Evolutionary conservation across 2,888 invertebrate genomes (phyloP).

Genomic region (Caenorhabditis panamensis): DNA sequence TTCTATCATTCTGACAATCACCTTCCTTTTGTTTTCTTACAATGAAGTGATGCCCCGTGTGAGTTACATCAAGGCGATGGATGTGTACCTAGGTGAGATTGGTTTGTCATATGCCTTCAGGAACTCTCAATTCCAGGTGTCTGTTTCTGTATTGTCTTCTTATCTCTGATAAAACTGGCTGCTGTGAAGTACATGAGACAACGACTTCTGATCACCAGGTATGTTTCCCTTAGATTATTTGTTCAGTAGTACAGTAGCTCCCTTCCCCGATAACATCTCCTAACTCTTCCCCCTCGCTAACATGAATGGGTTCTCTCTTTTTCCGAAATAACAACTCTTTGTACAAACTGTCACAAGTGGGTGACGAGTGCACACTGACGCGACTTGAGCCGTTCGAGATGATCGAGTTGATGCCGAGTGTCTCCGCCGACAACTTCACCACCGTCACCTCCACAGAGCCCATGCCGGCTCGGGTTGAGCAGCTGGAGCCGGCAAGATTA

Average conservation of each 20-base stretch:
- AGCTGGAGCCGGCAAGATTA: neutral
- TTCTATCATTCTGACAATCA: conserved; percentile 80
- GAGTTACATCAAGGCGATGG: conserved; percentile 79
- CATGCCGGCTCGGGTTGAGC: neutral
- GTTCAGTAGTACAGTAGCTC: neutral
- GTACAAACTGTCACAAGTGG: conserved; percentile 54
- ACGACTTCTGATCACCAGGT: conserved; percentile 73
- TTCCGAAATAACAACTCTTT: conserved; percentile 49
- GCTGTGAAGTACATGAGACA: conserved; percentile 80
- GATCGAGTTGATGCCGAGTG: conserved; percentile 20
- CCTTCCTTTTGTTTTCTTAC: conserved; percentile 80
- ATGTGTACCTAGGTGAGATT: conserved; percentile 68
- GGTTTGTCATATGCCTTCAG: neutral
- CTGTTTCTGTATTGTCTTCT: conserved; percentile 80
- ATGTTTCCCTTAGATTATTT: neutral
- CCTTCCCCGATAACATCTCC: neutral
- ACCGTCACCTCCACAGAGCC: conserved; percentile 10
- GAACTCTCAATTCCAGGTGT: conserved; percentile 71
- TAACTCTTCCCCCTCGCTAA: neutral
- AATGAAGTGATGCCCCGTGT: conserved; percentile 81
- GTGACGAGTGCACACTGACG: conserved; percentile 27
- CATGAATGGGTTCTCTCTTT: neutral
- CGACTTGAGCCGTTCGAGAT: conserved; percentile 35
- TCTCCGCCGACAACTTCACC: conserved; percentile 15
- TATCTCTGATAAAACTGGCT: conserved; percentile 80